Base-by-base conservation (phyloP, 2,888 invertebrate genomes). In the Epistrophe eligans region DNA sequence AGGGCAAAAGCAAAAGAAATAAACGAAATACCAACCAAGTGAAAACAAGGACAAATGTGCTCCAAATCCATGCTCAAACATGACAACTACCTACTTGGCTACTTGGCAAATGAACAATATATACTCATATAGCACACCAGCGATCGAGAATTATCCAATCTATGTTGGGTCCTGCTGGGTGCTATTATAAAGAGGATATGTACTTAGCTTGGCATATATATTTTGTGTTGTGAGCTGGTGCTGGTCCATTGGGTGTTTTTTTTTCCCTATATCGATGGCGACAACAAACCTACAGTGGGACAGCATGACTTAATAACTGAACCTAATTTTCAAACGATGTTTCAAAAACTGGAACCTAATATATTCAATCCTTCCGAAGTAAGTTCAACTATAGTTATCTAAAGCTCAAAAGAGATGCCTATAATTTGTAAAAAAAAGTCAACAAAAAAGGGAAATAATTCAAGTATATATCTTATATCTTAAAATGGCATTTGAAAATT, bases 31-130 rank as follows among this genome's bases (percentile, higher is more conserved):
- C 52, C 40, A 48, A 71, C 52, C 45, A 80, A 77, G 84, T 81
- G 76, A 77, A 81, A 84, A 81, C 81, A 84, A 84, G 81, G 81
- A 81, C 80, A 72, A 84, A 77, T 77, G 60, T 81, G 66, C 55
- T 52, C 50, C 52, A 50, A 60, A 81, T 72, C 13, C 19, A 52
- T 84, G 64, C 74, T 71, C 50, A 80, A n/a, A 80, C 80, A 80
- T 80, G 74, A 74, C 79, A 81, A 84, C 76, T 60, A 24, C 24
- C 24, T 24, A 24, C 24, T 24, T 24, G 24, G 24, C 24, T 24
- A 60, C 52, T 84, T 84, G 84, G 80, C 84, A 84, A 77, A 84
- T 80, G 81, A 84, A 80, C 76, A 80, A 50, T 60, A 55, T 48
- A 43, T 4, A 7, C 10, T 1, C 5, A 40, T 15, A 43, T 11